Evolutionary conservation across 2,888 invertebrate genomes (phyloP).

Genomic region (Willowsia nigromaculata): DNA sequence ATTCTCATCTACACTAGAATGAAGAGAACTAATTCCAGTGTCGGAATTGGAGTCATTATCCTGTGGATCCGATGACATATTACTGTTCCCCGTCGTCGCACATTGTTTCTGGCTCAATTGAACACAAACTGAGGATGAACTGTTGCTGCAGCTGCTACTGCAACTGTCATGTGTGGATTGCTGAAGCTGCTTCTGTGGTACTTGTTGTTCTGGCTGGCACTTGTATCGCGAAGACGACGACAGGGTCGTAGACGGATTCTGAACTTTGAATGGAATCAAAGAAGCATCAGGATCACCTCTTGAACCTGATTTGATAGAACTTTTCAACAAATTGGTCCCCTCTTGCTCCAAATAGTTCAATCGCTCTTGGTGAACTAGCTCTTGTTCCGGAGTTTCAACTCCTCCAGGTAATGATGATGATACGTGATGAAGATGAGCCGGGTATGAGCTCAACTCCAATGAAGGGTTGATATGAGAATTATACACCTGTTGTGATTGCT

Average conservation of each 20-base stretch:
- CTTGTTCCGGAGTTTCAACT: background rate
- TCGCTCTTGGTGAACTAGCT: background rate
- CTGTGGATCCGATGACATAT: constrained; percentile 57
- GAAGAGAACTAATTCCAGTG: constrained; percentile 82
- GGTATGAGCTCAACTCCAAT: background rate
- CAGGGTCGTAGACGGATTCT: background rate
- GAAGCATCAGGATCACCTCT: background rate
- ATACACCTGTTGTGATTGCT: background rate
- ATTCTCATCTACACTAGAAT: constrained; percentile 81
- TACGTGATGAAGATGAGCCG: background rate
- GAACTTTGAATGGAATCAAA: background rate
- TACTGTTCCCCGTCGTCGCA: constrained; percentile 14
- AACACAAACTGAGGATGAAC: constrained; percentile 65
- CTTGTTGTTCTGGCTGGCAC: constrained; percentile 12
- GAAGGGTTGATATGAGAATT: background rate
- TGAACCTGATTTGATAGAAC: background rate
- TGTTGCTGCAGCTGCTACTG: constrained; percentile 56
- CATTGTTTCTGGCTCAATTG: constrained; percentile 58
- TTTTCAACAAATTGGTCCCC: background rate
- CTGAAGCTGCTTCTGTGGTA: background rate
- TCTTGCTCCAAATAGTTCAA: background rate
- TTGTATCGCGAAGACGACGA: background rate
- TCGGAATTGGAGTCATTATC: constrained; percentile 82
- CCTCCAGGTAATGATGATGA: background rate
- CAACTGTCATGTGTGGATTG: constrained; percentile 6